phyloP scores from a whole-genome alignment of 2,797 vertebrate species.

The Smutsia temminckii region DNA sequence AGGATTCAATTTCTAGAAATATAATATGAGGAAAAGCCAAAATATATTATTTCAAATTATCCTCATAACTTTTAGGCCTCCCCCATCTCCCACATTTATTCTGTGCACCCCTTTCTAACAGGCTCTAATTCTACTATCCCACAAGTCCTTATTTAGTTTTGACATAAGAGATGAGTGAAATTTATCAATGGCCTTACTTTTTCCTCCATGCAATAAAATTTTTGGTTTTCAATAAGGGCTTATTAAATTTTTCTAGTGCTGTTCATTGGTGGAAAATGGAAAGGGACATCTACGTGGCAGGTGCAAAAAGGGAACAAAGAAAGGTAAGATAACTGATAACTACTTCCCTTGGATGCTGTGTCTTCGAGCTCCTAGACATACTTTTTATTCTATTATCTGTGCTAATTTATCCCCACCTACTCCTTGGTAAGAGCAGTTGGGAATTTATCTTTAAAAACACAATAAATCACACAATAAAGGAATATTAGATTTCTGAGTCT shows the following conservation, averaged over 20 bases:
- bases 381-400: background rate
- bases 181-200: conserved; percentile 8
- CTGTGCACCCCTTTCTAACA: background rate
- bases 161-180: conserved; percentile 40
- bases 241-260: conserved; percentile 32
- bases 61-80: background rate
- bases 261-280: background rate
- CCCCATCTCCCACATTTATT: background rate
- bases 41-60: background rate
- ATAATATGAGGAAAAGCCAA: conserved; percentile 16
- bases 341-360: background rate
- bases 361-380: background rate
- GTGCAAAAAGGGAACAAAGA: background rate
- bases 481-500: conserved; percentile 45
- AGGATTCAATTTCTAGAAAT: conserved; percentile 39
- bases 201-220: conserved; percentile 10
- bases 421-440: conserved; percentile 1
- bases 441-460: conserved; percentile 47
- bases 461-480: background rate
- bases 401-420: background rate
- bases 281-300: background rate
- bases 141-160: background rate
- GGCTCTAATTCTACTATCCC: background rate
- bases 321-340: background rate
- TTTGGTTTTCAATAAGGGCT: conserved; percentile 32